These are phyloP conservation scores for Cataglyphis cursor DNA, from an alignment of 2,888 invertebrate species.

Conservation along the genomic window DNA sequence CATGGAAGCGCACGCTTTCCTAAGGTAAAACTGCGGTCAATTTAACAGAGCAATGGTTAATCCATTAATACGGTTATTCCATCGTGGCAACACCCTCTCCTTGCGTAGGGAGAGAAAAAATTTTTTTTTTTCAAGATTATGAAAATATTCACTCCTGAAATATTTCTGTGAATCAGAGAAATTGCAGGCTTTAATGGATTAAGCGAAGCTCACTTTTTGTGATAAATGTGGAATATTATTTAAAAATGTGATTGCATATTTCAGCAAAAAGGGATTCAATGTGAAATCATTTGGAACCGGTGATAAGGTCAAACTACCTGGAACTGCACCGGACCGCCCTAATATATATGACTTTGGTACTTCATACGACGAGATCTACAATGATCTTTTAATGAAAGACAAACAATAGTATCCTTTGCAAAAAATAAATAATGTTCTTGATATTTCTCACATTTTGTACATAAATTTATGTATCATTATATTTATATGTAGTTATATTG, in stretches of 20 bases:
- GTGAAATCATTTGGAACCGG: slow-evolving; percentile 98
- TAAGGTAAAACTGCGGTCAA: slow-evolving; percentile 89
- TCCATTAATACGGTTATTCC: background rate
- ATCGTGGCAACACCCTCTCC: background rate
- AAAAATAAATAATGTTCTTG: slow-evolving; percentile 33
- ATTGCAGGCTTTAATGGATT: background rate
- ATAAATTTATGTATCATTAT: background rate
- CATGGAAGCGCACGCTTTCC: slow-evolving; percentile 99
- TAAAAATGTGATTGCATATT: slow-evolving; percentile 65
- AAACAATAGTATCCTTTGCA: slow-evolving; percentile 92
- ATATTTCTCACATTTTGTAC: background rate
- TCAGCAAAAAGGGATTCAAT: slow-evolving; percentile 97
- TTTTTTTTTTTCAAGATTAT: background rate
- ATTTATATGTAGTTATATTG: background rate
- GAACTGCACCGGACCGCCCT: slow-evolving; percentile 96
- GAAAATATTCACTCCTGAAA: background rate
- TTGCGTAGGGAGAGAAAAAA: background rate
- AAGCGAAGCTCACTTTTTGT: background rate
- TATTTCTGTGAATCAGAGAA: background rate
- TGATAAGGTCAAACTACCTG: slow-evolving; percentile 98
- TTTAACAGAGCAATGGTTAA: background rate
- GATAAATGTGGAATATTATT: background rate
- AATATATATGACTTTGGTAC: slow-evolving; percentile 99
- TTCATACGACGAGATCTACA: slow-evolving; percentile 98
- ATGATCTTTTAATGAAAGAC: slow-evolving; percentile 96